phyloP scores from a whole-genome alignment of 2,113 vertebrate species.

The Miniopterus natalensis region DNA sequence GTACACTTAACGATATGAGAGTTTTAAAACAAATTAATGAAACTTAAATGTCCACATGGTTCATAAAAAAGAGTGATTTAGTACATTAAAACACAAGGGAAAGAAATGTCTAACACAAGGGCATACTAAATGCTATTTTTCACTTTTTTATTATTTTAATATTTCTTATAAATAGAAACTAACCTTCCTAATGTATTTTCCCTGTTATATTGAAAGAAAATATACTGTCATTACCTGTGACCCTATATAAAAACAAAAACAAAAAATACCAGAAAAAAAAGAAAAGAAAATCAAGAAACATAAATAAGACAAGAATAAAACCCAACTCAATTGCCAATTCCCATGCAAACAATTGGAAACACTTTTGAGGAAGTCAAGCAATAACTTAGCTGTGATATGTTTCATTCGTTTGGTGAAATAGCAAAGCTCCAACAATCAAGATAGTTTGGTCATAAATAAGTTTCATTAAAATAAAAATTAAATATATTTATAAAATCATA shows the following conservation, averaged over 20 bases:
- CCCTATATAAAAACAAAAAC: not conserved
- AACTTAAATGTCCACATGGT: not conserved
- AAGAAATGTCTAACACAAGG: not conserved
- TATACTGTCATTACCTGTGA: not conserved
- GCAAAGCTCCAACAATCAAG: not conserved
- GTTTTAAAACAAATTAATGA: constrained; percentile 21
- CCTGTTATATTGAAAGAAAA: not conserved
- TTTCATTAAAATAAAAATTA: constrained; percentile 15
- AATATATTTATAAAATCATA: not conserved
- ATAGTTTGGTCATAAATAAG: not conserved
- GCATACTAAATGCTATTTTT: not conserved
- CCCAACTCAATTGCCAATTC: not conserved
- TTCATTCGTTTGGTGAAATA: not conserved
- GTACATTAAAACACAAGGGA: not conserved
- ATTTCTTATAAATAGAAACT: not conserved
- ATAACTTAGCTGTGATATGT: not conserved
- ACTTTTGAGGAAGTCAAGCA: not conserved
- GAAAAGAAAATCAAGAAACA: not conserved
- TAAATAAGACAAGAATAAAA: not conserved
- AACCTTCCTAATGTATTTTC: not conserved
- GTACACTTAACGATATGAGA: not conserved
- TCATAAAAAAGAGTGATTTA: not conserved
- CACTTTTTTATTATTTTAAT: not conserved
- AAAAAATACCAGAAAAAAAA: not conserved
- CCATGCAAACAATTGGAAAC: not conserved